Base-by-base conservation (phyloP, 2,888 invertebrate genomes). In the Lepidochrysops patricia region DNA sequence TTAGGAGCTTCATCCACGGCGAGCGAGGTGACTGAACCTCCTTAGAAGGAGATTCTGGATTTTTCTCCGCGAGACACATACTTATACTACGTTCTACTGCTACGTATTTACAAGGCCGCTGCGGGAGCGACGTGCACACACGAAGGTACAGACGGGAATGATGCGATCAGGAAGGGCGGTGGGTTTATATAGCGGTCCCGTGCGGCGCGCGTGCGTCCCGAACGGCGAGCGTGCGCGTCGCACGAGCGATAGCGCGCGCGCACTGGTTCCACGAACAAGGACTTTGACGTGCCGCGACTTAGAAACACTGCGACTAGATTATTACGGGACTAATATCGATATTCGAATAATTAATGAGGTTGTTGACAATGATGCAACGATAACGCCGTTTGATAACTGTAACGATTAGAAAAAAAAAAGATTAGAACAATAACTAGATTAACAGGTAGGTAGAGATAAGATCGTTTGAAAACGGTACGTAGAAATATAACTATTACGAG, bases 11-110 rank as follows among this genome's bases (percentile, higher is more conserved):
- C 67, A 90, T 85, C 90, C 90, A 91, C 61, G 91, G 91, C 61
- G 91, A 91, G 63, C 87, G 88, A 66, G 90, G 90, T 62, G 88
- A 79, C 65, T 72, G 71, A 63, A 74, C 80, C 81, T 86, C 84
- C 73, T 82, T 84, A 69, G 77, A 79, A 70, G 84, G 83, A 63
- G 88, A 84, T 69, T 82, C 76, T 63, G 77, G 77, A 67, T 82
- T 77, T 73, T 89, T 85, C 78, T 90, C 90, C 79, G 82, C 79
- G 72, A 91, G 80, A 84, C 91, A 91, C 91, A 91, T 91, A 75
- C 74, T 76, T 77, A 72, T 73, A 74, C 73, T 81, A 74, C 73
- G 77, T 82, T 75, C 76, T 79, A 71, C 77, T 66, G 65, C 82
- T 85, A 85, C 82, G 86, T 86, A 86, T 85, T 79, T 85, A 86